These are phyloP conservation scores for Acheta domesticus DNA, from an alignment of 2,888 invertebrate genomes.

Conservation along the genomic window DNA sequence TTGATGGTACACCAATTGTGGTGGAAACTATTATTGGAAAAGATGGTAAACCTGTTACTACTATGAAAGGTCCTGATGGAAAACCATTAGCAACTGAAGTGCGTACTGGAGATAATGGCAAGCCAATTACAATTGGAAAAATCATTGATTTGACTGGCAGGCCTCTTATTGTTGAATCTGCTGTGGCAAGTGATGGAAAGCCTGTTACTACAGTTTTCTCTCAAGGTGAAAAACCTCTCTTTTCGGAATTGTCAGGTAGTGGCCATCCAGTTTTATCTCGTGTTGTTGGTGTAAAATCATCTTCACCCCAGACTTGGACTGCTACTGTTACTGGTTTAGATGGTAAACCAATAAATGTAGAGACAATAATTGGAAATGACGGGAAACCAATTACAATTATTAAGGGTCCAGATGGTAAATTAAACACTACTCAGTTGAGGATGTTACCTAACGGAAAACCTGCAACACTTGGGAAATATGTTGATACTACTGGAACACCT, in stretches of 20 bases:
- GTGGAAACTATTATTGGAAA: constrained; percentile 40
- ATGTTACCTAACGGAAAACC: background rate
- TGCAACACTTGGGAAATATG: background rate
- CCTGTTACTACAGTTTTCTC: background rate
- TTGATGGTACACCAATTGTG: constrained; percentile 41
- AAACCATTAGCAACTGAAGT: constrained; percentile 8
- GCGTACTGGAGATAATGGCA: background rate
- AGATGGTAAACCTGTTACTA: constrained; percentile 43
- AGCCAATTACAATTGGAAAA: background rate
- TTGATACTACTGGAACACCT: background rate
- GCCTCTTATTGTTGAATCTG: constrained; percentile 12
- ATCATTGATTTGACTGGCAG: constrained; percentile 12
- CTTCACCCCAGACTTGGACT: background rate
- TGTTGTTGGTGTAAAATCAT: background rate
- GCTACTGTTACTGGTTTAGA: background rate
- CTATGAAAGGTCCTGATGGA: constrained; percentile 19
- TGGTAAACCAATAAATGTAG: background rate
- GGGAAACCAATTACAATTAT: constrained; percentile 7
- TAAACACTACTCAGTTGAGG: background rate
- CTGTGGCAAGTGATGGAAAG: background rate
- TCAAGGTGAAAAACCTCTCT: background rate
- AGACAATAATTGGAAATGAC: background rate
- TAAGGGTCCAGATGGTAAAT: background rate
- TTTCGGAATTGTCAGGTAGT: background rate
- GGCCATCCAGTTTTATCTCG: background rate